A percentile compares a stretch with the other conserved stretches of the same genome.
Evolutionary conservation across 2,113 vertebrate genomes (phyloP).

Genomic region (Hassar affinis): DNA sequence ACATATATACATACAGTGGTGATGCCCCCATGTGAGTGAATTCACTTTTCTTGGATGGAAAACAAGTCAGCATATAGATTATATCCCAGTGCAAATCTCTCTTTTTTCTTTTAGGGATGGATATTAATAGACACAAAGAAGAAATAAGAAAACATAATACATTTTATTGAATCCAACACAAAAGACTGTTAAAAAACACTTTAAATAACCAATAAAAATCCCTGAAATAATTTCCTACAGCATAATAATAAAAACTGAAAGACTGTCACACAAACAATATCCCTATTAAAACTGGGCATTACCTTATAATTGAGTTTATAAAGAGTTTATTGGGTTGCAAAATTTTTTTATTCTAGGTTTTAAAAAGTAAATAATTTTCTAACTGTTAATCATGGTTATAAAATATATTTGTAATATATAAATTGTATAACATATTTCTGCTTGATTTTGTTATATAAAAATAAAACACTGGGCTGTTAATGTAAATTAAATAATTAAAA

Average conservation of each 20-base stretch:
- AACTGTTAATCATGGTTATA: background rate
- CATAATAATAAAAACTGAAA: background rate
- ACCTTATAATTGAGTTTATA: background rate
- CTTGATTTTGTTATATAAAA: background rate
- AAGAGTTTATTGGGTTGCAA: background rate
- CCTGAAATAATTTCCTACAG: background rate
- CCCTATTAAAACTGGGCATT: background rate
- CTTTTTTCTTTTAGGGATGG: slow-evolving; percentile 37
- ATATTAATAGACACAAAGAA: slow-evolving; percentile 2
- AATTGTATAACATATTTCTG: too few relatives aligned
- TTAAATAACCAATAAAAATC: background rate
- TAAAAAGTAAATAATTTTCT: background rate
- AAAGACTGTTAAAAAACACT: background rate
- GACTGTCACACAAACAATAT: background rate
- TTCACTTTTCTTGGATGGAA: slow-evolving; percentile 66
- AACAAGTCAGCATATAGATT: slow-evolving; percentile 56
- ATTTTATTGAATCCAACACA: background rate
- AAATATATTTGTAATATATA: too few relatives aligned
- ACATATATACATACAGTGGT: slow-evolving; percentile 82
- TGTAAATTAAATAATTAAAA: background rate
- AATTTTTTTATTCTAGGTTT: too few relatives aligned
- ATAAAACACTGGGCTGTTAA: background rate
- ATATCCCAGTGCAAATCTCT: background rate
- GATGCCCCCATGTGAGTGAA: slow-evolving; percentile 76
- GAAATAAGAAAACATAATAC: background rate